phyloP scores from a whole-genome alignment of 2,888 invertebrate species.

The Limnephilus marmoratus region DNA sequence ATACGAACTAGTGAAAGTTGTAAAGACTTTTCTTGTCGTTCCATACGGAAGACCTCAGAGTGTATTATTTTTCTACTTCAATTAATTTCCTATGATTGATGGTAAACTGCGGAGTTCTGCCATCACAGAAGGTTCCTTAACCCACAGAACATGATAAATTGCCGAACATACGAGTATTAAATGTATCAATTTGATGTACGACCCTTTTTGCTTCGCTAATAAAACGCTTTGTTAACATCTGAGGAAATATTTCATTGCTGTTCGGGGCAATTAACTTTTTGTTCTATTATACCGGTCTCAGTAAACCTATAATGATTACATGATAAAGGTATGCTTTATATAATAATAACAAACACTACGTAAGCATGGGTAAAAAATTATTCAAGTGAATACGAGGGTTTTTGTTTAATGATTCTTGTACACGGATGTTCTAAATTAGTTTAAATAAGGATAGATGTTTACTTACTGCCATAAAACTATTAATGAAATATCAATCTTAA shows the following conservation, averaged over 20 bases:
- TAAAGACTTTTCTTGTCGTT: constrained; percentile 14
- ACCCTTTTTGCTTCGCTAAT: constrained; percentile 32
- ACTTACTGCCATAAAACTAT: too few species aligned
- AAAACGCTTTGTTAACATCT: constrained; percentile 40
- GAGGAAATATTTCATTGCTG: constrained; percentile 1
- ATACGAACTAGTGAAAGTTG: constrained; percentile 41
- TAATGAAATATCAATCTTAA: too few species aligned
- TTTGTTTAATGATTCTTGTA: background rate
- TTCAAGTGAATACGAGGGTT: background rate
- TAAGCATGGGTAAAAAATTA: background rate
- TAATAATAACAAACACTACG: background rate
- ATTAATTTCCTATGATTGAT: constrained; percentile 49
- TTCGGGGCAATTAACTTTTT: background rate
- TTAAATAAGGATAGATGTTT: background rate
- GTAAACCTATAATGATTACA: background rate
- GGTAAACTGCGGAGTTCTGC: background rate
- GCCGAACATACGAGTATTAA: constrained; percentile 20
- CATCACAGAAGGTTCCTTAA: background rate
- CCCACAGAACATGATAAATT: constrained; percentile 31
- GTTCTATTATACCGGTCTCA: background rate
- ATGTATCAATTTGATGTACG: constrained; percentile 41
- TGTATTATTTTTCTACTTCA: constrained; percentile 40
- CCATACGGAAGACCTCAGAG: background rate
- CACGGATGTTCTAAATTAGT: background rate
- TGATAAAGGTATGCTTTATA: background rate